These are phyloP conservation scores for Pituophis catenifer DNA, from an alignment of 2,113 vertebrate species.

Conservation along the genomic window DNA sequence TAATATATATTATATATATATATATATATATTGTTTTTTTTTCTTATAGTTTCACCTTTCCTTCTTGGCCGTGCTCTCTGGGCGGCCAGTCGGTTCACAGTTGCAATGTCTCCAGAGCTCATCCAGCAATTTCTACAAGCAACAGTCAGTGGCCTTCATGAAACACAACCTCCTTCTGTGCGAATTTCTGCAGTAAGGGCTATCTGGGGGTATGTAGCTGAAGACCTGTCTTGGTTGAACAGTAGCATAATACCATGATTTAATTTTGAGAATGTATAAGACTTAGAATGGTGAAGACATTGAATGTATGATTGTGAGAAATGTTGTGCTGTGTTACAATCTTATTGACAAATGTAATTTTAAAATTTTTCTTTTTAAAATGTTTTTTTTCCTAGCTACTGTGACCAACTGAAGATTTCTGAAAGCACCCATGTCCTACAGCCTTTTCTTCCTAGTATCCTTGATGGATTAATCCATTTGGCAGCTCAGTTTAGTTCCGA, in stretches of 20 bases:
- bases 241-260: not conserved
- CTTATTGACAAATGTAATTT: not conserved
- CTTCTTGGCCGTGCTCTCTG: slow-evolving; percentile 93
- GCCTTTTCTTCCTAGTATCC: slow-evolving; percentile 93
- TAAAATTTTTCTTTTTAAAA: not conserved
- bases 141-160: slow-evolving; percentile 93
- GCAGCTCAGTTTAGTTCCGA: slow-evolving; percentile 96
- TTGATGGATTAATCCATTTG: slow-evolving; percentile 92
- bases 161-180: slow-evolving; percentile 91
- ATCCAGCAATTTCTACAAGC: slow-evolving; percentile 98
- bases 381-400: slow-evolving; percentile 76
- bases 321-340: not conserved
- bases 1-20: no score
- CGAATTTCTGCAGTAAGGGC: slow-evolving; percentile 94
- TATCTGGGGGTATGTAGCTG: slow-evolving; percentile 91
- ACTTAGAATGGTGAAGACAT: not conserved
- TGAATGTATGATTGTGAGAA: not conserved
- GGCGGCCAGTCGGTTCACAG: slow-evolving; percentile 95
- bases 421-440: slow-evolving; percentile 92
- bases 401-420: slow-evolving; percentile 94
- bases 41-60: slow-evolving; percentile 83
- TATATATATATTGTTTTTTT: no score
- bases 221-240: not conserved
- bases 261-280: not conserved
- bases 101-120: slow-evolving; percentile 94